Evolutionary conservation across 2,797 vertebrate genomes (phyloP).

Genomic region (Takifugu rubripes): DNA sequence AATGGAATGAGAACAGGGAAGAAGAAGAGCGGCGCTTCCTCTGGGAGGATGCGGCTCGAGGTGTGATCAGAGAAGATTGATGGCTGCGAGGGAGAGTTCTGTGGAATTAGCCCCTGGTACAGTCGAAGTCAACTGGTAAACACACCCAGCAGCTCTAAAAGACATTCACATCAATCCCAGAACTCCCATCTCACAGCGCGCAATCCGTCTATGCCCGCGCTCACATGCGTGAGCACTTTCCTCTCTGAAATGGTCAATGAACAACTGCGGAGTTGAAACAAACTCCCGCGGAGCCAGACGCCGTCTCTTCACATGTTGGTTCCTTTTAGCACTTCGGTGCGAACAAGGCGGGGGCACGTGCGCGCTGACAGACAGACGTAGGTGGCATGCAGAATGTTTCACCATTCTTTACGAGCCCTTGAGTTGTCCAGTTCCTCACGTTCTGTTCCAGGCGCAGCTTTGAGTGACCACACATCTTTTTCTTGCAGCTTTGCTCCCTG

Average conservation of each 20-base stretch:
- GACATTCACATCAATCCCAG: slow-evolving; percentile 51
- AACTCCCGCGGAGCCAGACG: slow-evolving; percentile 27
- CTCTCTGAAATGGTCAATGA: slow-evolving; percentile 37
- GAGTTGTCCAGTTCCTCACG: slow-evolving; percentile 9
- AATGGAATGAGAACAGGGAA: slow-evolving; percentile 20
- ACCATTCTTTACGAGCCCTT: slow-evolving; percentile 19
- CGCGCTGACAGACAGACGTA: slow-evolving; percentile 26
- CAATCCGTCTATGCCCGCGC: slow-evolving; percentile 13
- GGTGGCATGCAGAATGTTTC: slow-evolving; percentile 15
- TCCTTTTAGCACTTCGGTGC: slow-evolving; percentile 46
- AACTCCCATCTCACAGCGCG: slow-evolving; percentile 19
- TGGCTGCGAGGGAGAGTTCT: slow-evolving; percentile 57
- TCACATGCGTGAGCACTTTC: slow-evolving; percentile 34
- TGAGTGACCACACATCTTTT: slow-evolving; percentile 32
- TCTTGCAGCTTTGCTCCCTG: slow-evolving; percentile 24
- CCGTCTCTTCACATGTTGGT: slow-evolving; percentile 28
- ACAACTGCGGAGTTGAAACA: slow-evolving; percentile 15
- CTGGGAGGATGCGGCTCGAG: slow-evolving; percentile 55
- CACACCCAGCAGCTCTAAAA: slow-evolving; percentile 57
- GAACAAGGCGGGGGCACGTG: slow-evolving; percentile 21
- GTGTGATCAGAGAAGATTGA: slow-evolving; percentile 71
- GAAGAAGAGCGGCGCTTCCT: slow-evolving; percentile 56
- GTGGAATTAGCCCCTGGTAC: slow-evolving; percentile 66
- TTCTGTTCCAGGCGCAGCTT: slow-evolving; percentile 29
- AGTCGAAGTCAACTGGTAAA: slow-evolving; percentile 63